Conservation (phyloP, 2,797 vertebrate species). For the Pseudopleuronectes americanus region DNA sequence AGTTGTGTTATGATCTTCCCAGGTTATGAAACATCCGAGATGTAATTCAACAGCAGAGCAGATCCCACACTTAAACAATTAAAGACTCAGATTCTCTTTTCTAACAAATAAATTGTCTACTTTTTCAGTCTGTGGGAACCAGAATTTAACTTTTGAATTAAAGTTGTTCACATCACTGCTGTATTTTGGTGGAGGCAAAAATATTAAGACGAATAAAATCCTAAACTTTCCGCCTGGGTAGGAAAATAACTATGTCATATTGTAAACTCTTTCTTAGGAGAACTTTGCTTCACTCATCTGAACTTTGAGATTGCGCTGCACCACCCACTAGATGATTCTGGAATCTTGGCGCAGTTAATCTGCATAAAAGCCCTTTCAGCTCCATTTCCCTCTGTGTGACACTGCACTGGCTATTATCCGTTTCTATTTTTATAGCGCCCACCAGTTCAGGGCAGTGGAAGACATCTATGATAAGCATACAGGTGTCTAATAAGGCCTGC, state of each 20-base stretch:
- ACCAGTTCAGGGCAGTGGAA: background rate
- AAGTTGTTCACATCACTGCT: no score
- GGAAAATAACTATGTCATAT: no score
- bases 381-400: conserved; percentile 15
- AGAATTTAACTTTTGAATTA: background rate
- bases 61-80: no score
- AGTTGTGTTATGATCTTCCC: background rate
- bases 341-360: conserved; percentile 24
- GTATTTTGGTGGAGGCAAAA: background rate
- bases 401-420: conserved; percentile 10
- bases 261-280: background rate
- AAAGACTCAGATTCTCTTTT: no score
- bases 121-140: background rate
- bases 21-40: no score
- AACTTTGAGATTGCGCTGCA: conserved; percentile 45
- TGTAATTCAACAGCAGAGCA: no score
- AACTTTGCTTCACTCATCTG: conserved; percentile 23
- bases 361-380: conserved; percentile 38
- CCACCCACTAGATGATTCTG: conserved; percentile 37
- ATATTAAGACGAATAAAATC: background rate
- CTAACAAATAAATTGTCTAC: no score
- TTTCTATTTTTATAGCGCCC: conserved; percentile 23
- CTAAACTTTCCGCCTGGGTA: no score
- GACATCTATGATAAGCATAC: conserved; percentile 4
- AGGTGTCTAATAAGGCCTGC: conserved; percentile 40